phyloP scores from a whole-genome alignment of 1,140 invertebrate species.

The Diorhabda sublineata region DNA sequence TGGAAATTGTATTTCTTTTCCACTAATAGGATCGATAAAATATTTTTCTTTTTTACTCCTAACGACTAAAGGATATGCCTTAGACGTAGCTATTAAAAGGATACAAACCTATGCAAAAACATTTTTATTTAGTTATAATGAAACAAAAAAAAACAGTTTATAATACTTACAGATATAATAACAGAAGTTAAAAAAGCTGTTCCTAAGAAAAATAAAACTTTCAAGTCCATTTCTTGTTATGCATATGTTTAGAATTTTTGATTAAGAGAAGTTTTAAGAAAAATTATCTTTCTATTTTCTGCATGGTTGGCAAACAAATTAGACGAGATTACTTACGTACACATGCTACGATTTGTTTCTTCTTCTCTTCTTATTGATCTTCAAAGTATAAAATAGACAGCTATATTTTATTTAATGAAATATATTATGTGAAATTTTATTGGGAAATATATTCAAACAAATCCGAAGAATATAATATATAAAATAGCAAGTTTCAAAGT shows the following conservation, averaged over 20 bases:
- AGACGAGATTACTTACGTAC: not conserved
- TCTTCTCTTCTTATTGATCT: too few relatives aligned
- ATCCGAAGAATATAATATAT: too few relatives aligned
- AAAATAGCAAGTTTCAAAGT: too few relatives aligned
- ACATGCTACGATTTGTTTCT: too few relatives aligned
- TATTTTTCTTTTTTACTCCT: conserved; percentile 71
- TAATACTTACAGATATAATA: conserved; percentile 35
- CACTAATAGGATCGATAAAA: conserved; percentile 64
- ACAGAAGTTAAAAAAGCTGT: conserved; percentile 35
- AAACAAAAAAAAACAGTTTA: not conserved
- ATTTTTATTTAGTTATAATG: not conserved
- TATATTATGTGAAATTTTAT: too few relatives aligned
- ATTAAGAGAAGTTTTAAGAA: not conserved
- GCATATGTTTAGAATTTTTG: not conserved
- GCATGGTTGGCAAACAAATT: not conserved
- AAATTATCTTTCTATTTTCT: not conserved
- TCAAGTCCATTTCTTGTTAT: not conserved
- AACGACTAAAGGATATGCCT: conserved; percentile 65
- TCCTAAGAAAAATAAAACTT: conserved; percentile 28
- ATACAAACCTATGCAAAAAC: conserved; percentile 54
- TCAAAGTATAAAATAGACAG: too few relatives aligned
- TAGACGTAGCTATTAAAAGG: conserved; percentile 54
- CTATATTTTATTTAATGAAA: too few relatives aligned
- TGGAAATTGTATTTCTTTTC: conserved; percentile 63
- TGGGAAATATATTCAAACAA: too few relatives aligned